These are phyloP conservation scores for Aptenodytes patagonicus DNA, from an alignment of 2,113 vertebrate genomes.

Conservation along the genomic window DNA sequence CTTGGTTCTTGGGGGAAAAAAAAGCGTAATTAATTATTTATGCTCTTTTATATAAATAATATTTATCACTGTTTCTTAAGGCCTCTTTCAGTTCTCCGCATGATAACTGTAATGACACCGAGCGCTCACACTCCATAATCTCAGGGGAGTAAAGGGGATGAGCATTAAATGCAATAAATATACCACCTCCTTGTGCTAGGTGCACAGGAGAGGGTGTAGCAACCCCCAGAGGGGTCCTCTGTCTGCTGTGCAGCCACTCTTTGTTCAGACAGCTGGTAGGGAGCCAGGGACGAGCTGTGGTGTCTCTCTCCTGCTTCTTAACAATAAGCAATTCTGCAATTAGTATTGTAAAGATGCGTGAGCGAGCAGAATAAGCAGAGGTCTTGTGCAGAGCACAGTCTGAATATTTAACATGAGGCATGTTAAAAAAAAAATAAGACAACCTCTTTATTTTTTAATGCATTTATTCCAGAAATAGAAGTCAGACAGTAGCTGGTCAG, in stretches of 20 bases:
- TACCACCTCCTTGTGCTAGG: neutral
- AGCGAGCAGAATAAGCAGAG: neutral
- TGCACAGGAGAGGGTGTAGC: neutral
- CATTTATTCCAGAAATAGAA: constrained; percentile 35
- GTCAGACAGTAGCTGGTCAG: neutral
- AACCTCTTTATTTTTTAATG: constrained; percentile 12
- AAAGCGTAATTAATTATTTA: neutral
- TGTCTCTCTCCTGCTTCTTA: neutral
- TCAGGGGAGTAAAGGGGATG: neutral
- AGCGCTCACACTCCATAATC: neutral
- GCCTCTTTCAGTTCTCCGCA: neutral
- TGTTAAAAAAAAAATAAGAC: neutral
- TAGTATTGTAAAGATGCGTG: accelerated
- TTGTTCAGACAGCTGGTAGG: neutral
- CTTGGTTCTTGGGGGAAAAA: neutral
- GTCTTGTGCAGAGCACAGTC: neutral
- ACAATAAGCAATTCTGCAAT: neutral
- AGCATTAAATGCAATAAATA: neutral
- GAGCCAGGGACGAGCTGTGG: accelerated
- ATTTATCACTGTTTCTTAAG: neutral
- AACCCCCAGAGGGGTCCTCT: neutral
- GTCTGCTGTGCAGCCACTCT: neutral
- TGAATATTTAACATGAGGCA: neutral
- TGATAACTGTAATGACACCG: neutral
- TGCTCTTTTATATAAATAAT: neutral